Evolutionary conservation across 1,140 invertebrate species (phyloP), one percentile per base, ranked within the genome.

Genomic region (Monochamus saltuarius): DNA sequence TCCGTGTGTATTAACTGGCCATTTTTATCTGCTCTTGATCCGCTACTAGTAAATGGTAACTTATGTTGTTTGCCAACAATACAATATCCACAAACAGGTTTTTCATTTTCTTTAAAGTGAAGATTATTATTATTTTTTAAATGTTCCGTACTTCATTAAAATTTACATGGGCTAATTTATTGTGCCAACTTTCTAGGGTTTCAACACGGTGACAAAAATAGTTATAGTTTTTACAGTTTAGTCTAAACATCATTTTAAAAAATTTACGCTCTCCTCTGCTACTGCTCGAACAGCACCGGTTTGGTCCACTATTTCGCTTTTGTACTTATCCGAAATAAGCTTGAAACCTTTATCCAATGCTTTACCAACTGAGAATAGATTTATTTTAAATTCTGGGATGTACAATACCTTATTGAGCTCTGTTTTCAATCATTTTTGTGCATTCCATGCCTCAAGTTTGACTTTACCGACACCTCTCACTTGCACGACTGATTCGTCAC

Each of bases 221-320:
- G 14, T 11, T 50, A 11, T 34, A 13, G 8, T 16, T 50, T 7
- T 36, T 14, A 50, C 34, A 11, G 43, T 7, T 8, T 7, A 46
- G 14, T 53, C 14, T 53, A 38, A 37, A 37, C 14, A 16, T 7
- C 35, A 13, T 38, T 53, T 38, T 37, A 37, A n/a, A 53, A n/a
- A 40, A 53, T 7, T 38, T 53, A 4, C 51, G 34, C 39, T 53
- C 16, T 22, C 51, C 7, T 16, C 4, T 53, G 51, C 51, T 13
- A 38, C 13, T n/a, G 10, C 35, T 38, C 14, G 7, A 13, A 36
- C 29, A n/a, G 36, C 39, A 22, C 51, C 51, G 7, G n/a, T 37
- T 19, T 2, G 8, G 10, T 49, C 46, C 8, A 53, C n/a, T 8
- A 53, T 8, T 39, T 37, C 34, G 39, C 35, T 10, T 11, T 53